phyloP scores from a whole-genome alignment of 2,113 vertebrate genomes.

The Rhegmatorhina hoffmannsi region DNA sequence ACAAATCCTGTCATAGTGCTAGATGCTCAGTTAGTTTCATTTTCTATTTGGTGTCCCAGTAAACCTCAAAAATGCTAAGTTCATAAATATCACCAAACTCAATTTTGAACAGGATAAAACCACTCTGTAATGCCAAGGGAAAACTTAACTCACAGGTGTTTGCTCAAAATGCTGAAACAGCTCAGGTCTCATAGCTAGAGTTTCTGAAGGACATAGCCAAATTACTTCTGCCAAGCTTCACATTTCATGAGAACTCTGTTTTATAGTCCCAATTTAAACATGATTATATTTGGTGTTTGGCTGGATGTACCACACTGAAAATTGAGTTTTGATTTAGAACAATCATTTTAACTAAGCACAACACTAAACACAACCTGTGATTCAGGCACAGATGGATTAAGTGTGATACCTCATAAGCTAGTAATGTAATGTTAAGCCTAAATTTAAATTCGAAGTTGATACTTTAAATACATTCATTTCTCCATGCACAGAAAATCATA shows the following conservation, averaged over 20 bases:
- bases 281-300: conserved; percentile 19
- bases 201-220: conserved; percentile 2
- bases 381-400: not conserved
- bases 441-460: not conserved
- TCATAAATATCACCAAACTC: not conserved
- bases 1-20: not conserved
- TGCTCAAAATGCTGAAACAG: not conserved
- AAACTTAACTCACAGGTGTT: not conserved
- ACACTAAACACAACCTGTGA: not conserved
- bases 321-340: conserved; percentile 35
- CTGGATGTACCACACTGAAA: conserved; percentile 20
- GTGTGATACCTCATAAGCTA: not conserved
- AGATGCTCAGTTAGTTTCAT: not conserved
- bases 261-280: conserved; percentile 18
- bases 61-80: not conserved
- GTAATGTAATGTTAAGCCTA: not conserved
- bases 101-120: not conserved
- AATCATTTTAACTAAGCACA: conserved; percentile 25
- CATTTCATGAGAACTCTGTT: conserved; percentile 5
- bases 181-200: not conserved
- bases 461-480: not conserved
- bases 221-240: conserved; percentile 20
- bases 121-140: not conserved
- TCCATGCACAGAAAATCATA: not conserved
- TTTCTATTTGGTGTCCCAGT: not conserved